Evolutionary conservation across 2,888 invertebrate genomes (phyloP).

Genomic region (Andrena hattorfiana): DNA sequence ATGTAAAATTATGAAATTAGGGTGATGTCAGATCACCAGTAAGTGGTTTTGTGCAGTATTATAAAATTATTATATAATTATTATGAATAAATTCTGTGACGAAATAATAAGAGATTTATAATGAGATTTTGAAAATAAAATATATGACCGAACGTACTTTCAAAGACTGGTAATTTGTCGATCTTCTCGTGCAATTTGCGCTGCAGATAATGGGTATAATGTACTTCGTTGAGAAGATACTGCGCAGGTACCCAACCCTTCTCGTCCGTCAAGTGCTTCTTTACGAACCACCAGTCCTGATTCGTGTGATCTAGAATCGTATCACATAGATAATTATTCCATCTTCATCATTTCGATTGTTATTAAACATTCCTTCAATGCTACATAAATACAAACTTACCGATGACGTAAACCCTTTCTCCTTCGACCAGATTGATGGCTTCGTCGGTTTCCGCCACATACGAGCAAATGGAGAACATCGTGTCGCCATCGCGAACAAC

Average conservation of each 20-base stretch:
- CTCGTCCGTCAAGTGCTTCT: conserved; percentile 95
- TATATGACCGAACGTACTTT: conserved; percentile 89
- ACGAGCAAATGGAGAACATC: conserved; percentile 93
- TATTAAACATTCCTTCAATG: background rate
- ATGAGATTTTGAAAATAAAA: background rate
- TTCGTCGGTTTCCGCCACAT: conserved; percentile 94
- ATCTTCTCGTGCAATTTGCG: conserved; percentile 96
- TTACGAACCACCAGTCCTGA: conserved; percentile 97
- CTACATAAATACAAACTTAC: conserved; percentile 83
- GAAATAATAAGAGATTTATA: background rate
- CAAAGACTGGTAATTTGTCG: conserved; percentile 95
- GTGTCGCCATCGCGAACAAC: conserved; percentile 91
- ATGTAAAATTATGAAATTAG: too few species aligned
- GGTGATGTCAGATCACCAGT: too few species aligned
- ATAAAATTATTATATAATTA: too few species aligned
- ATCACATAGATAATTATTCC: background rate
- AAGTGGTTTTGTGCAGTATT: too few species aligned
- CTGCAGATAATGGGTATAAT: conserved; percentile 93
- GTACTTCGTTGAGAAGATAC: conserved; percentile 92
- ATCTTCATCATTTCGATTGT: background rate
- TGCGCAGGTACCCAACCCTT: conserved; percentile 97
- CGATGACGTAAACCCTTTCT: conserved; percentile 93
- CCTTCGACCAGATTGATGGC: conserved; percentile 96
- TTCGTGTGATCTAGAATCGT: conserved; percentile 89
- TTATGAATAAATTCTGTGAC: background rate